phyloP scores from a whole-genome alignment of 2,888 invertebrate genomes.

The Lithophane ornitopus region DNA sequence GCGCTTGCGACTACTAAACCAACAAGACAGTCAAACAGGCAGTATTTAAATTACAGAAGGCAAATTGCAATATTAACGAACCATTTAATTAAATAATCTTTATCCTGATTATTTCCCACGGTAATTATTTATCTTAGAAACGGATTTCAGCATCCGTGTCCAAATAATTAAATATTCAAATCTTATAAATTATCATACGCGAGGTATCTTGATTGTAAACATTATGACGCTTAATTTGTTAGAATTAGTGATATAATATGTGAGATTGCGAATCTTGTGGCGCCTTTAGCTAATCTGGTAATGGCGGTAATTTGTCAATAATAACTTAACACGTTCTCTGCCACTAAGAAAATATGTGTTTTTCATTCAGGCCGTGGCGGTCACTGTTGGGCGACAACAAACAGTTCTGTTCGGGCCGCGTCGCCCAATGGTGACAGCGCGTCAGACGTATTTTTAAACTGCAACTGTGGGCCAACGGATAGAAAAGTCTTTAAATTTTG shows the following conservation, averaged over 20 bases:
- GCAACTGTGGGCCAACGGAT: no score
- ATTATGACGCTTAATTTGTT: constrained; percentile 42
- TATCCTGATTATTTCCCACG: constrained; percentile 48
- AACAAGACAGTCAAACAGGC: background rate
- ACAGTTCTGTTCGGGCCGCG: no score
- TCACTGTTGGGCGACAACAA: no score
- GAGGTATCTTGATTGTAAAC: constrained; percentile 41
- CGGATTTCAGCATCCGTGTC: constrained; percentile 51
- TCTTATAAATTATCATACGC: constrained; percentile 34
- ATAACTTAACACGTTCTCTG: constrained; percentile 8
- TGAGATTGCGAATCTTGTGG: constrained; percentile 11
- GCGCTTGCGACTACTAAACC: background rate
- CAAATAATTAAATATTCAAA: constrained; percentile 45
- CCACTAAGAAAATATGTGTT: no score
- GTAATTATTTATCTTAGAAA: constrained; percentile 32
- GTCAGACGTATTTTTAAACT: no score
- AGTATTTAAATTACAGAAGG: background rate
- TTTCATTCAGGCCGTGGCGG: no score
- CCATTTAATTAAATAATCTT: constrained; percentile 25
- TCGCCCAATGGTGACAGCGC: no score
- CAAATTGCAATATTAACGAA: constrained; percentile 22
- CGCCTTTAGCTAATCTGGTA: constrained; percentile 20
- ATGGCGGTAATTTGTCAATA: constrained; percentile 43
- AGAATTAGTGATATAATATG: constrained; percentile 40
- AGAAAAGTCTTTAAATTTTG: no score